phyloP scores from a whole-genome alignment of 1,140 invertebrate genomes.

The Zeugodacus cucurbitae region DNA sequence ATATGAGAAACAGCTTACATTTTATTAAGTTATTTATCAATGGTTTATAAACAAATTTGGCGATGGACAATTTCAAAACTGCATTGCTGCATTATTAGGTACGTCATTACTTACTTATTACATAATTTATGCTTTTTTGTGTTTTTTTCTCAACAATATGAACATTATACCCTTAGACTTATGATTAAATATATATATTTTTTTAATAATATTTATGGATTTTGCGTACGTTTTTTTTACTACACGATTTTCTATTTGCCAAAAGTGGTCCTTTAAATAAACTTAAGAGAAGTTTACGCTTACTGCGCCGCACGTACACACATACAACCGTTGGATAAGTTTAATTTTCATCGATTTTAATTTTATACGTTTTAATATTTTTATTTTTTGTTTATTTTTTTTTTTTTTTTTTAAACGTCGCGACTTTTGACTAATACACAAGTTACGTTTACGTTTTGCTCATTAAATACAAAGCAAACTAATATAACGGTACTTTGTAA shows the following conservation, averaged over 20 bases:
- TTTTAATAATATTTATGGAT: background rate
- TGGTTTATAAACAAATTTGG: constrained; percentile 17
- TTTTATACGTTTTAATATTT: background rate
- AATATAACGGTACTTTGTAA: background rate
- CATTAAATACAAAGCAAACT: background rate
- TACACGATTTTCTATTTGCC: background rate
- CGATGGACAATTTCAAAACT: constrained; percentile 25
- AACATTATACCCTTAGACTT: background rate
- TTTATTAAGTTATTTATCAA: background rate
- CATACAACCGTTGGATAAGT: background rate
- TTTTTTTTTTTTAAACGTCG: background rate
- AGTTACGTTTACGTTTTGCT: background rate
- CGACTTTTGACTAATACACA: background rate
- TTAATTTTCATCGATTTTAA: background rate
- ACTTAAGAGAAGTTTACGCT: background rate
- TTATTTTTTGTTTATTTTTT: background rate
- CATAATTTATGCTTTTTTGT: background rate
- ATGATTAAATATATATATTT: background rate
- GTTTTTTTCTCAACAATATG: background rate
- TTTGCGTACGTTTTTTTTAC: background rate
- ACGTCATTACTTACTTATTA: background rate
- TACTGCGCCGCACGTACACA: background rate
- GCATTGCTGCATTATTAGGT: constrained; percentile 8
- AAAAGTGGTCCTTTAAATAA: background rate
- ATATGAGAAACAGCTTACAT: background rate